Conservation (phyloP, 2,888 invertebrate species). For the Lithodes maja region DNA sequence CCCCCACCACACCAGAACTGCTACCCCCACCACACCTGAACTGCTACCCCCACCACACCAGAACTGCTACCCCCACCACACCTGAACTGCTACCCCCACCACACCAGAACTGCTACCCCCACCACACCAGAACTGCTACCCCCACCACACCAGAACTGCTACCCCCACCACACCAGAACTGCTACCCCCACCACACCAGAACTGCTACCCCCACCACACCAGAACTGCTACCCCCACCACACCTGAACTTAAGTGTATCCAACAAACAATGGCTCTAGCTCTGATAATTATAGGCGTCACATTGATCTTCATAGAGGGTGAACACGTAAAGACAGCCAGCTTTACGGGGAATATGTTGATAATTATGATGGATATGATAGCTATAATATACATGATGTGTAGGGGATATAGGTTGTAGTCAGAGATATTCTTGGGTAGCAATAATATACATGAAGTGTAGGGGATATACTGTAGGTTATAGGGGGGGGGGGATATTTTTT, state of each 20-base stretch:
- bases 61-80: not conserved
- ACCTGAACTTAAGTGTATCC: not conserved
- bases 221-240: not conserved
- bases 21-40: not conserved
- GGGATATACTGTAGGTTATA: no score
- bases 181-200: not conserved
- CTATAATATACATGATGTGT: no score
- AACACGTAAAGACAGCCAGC: no score
- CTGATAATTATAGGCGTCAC: no score
- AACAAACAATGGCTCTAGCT: not conserved
- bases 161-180: not conserved
- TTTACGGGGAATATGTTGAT: no score
- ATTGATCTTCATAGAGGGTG: no score
- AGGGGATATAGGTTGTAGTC: no score
- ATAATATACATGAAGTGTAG: no score
- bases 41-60: not conserved
- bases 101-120: not conserved
- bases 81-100: not conserved
- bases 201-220: not conserved
- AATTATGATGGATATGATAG: no score
- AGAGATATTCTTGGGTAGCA: no score
- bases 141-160: not conserved
- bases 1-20: not conserved
- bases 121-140: not conserved
- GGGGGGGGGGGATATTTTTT: no score